These are phyloP conservation scores for Ariolimax columbianus DNA, from an alignment of 2,888 invertebrate genomes.

Conservation along the genomic window DNA sequence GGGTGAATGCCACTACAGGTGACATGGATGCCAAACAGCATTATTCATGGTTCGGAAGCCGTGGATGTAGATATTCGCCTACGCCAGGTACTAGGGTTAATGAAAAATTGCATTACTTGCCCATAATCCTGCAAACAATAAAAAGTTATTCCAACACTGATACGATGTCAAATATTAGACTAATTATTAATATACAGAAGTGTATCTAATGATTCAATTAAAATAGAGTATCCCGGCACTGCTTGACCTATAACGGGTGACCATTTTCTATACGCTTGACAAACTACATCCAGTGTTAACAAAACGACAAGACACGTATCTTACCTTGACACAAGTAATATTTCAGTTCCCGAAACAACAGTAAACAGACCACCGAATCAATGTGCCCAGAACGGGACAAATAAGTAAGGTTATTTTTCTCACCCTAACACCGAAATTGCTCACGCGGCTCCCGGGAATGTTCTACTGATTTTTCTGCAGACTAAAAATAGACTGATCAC, in stretches of 20 bases:
- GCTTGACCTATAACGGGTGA: too few species aligned
- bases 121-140: neutral
- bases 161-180: neutral
- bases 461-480: constrained; percentile 37
- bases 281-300: too few species aligned
- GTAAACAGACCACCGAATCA: constrained; percentile 34
- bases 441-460: constrained; percentile 40
- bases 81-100: too few species aligned
- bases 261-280: too few species aligned
- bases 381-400: constrained; percentile 34
- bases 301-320: neutral
- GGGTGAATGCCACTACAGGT: too few species aligned
- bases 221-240: too few species aligned
- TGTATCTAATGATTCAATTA: too few species aligned
- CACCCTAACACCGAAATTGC: constrained; percentile 25
- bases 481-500: constrained; percentile 25
- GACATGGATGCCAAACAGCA: too few species aligned
- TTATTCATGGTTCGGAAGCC: too few species aligned
- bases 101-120: neutral
- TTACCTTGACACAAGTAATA: constrained; percentile 26
- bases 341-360: constrained; percentile 13
- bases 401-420: constrained; percentile 28
- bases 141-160: neutral
- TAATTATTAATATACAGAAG: too few species aligned
- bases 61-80: too few species aligned